Evolutionary conservation across 2,888 invertebrate species (phyloP).

Genomic region (Catocala nupta): DNA sequence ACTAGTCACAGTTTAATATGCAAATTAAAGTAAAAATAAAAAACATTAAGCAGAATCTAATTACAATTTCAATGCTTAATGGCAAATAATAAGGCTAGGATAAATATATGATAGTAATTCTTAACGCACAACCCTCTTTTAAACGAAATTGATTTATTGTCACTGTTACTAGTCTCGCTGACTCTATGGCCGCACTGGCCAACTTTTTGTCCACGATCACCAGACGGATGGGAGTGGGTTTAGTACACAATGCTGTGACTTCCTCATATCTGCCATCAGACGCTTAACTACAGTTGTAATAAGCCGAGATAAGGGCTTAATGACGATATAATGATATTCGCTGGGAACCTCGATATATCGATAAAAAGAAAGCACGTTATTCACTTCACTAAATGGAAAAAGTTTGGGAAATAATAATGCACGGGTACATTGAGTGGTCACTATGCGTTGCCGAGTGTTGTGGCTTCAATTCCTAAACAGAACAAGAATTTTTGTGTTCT

Average conservation of each 20-base stretch:
- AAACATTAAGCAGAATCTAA: no score
- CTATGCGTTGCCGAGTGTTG: no score
- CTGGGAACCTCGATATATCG: conserved; percentile 49
- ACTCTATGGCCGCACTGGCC: conserved; percentile 32
- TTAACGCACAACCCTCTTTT: no score
- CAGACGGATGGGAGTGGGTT: conserved; percentile 62
- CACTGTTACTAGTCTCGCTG: conserved; percentile 11
- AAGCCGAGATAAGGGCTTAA: conserved; percentile 57
- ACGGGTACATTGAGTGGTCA: no score
- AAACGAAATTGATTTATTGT: background rate
- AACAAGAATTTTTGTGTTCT: no score
- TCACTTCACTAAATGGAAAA: conserved; percentile 24
- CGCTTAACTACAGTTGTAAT: conserved; percentile 55
- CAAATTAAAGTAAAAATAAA: no score
- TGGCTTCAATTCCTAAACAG: no score
- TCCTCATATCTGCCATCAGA: conserved; percentile 55
- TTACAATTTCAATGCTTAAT: no score
- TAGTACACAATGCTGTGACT: conserved; percentile 65
- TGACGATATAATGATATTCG: conserved; percentile 48
- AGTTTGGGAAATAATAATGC: background rate
- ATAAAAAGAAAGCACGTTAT: conserved; percentile 33
- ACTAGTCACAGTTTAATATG: no score
- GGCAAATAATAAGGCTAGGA: no score
- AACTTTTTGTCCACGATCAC: conserved; percentile 54
- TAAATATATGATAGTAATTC: no score